These are phyloP conservation scores for Siphonodentalium dalli DNA, from an alignment of 2,888 invertebrate species.

Conservation along the genomic window DNA sequence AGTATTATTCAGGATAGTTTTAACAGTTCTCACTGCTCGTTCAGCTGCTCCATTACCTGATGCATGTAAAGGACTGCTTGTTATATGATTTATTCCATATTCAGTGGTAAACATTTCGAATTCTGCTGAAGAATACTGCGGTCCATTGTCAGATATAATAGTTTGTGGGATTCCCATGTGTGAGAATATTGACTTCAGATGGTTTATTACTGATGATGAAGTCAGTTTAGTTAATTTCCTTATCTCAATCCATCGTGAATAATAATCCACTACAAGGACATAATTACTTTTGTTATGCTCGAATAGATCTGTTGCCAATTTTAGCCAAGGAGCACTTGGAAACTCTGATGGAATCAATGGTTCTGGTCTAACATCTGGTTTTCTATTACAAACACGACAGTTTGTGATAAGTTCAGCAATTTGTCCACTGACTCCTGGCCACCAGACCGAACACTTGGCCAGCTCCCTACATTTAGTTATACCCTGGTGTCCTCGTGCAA, in stretches of 20 bases:
- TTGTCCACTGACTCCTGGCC: constrained; percentile 24
- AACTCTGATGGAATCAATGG: constrained; percentile 27
- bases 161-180: constrained; percentile 27
- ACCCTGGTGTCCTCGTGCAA: constrained; percentile 31
- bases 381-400: constrained; percentile 25
- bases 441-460: constrained; percentile 30
- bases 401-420: constrained; percentile 24
- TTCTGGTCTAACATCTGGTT: constrained; percentile 23
- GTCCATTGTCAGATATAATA: constrained; percentile 20
- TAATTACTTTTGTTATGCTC: constrained; percentile 26
- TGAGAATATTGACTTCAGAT: constrained; percentile 29
- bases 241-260: constrained; percentile 30
- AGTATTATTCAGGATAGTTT: too few relatives aligned
- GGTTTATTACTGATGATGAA: constrained; percentile 17
- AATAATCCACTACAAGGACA: constrained; percentile 34
- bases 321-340: constrained; percentile 36
- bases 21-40: too few relatives aligned
- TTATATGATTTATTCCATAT: constrained; percentile 23
- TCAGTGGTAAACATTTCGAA: constrained; percentile 24
- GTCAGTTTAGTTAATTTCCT: constrained; percentile 13
- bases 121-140: constrained; percentile 12
- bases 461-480: constrained; percentile 32
- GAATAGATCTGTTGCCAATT: constrained; percentile 34
- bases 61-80: constrained; percentile 24
- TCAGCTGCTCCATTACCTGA: constrained; percentile 27